These are phyloP conservation scores for Acrossocheilus fasciatus DNA, from an alignment of 2,797 vertebrate species.

Conservation along the genomic window DNA sequence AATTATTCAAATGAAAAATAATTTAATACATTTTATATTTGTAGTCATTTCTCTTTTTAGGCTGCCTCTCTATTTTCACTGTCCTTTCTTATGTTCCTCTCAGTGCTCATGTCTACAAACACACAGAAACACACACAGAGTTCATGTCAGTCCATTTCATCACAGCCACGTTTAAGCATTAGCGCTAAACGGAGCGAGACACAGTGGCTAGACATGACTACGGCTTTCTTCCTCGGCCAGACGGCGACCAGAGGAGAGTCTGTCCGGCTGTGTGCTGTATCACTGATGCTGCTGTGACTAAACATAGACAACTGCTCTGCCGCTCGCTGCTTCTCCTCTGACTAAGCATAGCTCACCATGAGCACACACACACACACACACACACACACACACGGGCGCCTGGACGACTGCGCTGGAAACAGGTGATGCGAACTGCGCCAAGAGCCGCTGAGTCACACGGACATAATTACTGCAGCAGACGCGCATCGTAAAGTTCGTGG, in stretches of 20 bases:
- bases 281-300: slow-evolving; percentile 51
- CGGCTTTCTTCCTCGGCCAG: slow-evolving; percentile 32
- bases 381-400: slow-evolving; percentile 45
- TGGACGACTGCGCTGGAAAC: slow-evolving; percentile 59
- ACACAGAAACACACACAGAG: not conserved
- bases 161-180: not conserved
- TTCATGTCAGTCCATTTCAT: not conserved
- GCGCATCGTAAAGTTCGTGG: slow-evolving; percentile 29
- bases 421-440: slow-evolving; percentile 62
- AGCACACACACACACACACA: slow-evolving; percentile 14
- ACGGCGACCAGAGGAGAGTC: slow-evolving; percentile 30
- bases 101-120: not conserved
- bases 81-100: not conserved
- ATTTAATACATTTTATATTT: not conserved
- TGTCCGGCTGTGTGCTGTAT: slow-evolving; percentile 36
- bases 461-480: slow-evolving; percentile 61
- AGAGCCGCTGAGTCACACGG: slow-evolving; percentile 63
- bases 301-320: slow-evolving; percentile 48
- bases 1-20: too few relatives aligned
- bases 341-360: slow-evolving; percentile 60
- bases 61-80: not conserved
- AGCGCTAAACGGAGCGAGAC: slow-evolving; percentile 27
- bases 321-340: slow-evolving; percentile 38
- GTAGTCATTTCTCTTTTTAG: not conserved
- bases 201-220: slow-evolving; percentile 19